Evolutionary conservation across 2,888 invertebrate species (phyloP), one percentile per base, ranked within the genome.

Genomic region (Stenodema calcarata): DNA sequence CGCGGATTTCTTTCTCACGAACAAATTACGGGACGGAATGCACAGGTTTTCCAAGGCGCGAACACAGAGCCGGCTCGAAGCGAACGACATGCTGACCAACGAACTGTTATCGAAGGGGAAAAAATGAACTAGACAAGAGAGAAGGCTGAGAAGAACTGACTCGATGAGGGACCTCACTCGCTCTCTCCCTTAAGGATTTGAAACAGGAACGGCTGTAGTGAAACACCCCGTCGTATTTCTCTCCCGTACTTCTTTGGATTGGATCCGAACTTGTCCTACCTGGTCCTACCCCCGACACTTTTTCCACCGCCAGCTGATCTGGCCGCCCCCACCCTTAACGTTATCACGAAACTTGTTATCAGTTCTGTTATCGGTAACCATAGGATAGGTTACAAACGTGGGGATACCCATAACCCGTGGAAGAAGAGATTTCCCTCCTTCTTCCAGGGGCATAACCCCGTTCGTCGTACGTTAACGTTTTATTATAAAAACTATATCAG

Each of bases 31-130:
- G 41, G 84, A 47, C 94, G 92, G 95, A 94, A 93, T 95, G 95
- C 95, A 95, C 94, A 95, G 92, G 94, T 95, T 95, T 93, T 95
- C 95, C 92, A 95, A 94, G 87, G 95, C 94, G 86, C 95, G 95
- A 93, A 94, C 94, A 94, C 95, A 95, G 92, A 95, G 93, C 93
- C 95, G 94, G 93, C 94, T 94, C 93, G 95, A 94, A 93, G 78
- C 76, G 69, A 78, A 86, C 86, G 78, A 54, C 30, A 50, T 62
- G 23, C 62, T 62, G 62, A 62, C 18, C 62, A 62, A 62, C 35
- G 42, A 42, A 41, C 75, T 3, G 42, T 35, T 16, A 35, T 35
- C 75, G 30, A 75, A 75, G 27, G 75, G 41, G 12, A 75, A 75
- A 75, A 23, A 62, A 11, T 18, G 23, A 62, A 62, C 62, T 62